Conservation (phyloP, 2,113 vertebrate genomes). For the Anguilla japonica region DNA sequence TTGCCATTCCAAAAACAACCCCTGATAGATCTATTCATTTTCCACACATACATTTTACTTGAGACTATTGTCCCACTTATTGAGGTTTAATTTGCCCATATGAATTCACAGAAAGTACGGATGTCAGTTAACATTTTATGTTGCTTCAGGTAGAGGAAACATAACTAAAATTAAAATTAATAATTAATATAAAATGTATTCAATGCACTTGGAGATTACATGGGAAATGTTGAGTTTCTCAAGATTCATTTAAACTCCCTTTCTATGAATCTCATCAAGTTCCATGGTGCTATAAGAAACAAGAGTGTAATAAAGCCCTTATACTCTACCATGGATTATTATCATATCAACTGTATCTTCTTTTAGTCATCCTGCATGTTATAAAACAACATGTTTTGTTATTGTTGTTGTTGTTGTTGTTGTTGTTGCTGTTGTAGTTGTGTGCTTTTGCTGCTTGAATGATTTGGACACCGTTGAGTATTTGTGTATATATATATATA, state of each 20-base stretch:
- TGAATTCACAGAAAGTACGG: neutral
- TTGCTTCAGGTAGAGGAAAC: neutral
- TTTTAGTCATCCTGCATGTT: neutral
- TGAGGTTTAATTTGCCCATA: neutral
- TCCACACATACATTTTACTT: neutral
- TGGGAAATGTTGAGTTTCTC: neutral
- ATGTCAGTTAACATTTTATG: neutral
- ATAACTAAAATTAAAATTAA: neutral
- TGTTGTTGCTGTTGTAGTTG: neutral
- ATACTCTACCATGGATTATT: neutral
- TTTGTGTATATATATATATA: neutral
- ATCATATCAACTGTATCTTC: neutral
- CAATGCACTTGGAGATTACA: neutral
- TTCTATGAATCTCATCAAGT: neutral
- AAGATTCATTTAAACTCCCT: neutral
- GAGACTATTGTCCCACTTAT: neutral
- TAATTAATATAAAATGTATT: neutral
- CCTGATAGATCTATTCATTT: neutral
- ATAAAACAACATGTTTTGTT: neutral
- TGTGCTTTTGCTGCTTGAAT: neutral
- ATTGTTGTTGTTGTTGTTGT: neutral
- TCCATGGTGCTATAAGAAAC: neutral
- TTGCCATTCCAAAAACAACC: neutral
- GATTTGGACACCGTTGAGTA: neutral
- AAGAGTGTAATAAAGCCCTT: neutral